Conservation (phyloP, 1,140 invertebrate species). For the Drosophila melanica region DNA sequence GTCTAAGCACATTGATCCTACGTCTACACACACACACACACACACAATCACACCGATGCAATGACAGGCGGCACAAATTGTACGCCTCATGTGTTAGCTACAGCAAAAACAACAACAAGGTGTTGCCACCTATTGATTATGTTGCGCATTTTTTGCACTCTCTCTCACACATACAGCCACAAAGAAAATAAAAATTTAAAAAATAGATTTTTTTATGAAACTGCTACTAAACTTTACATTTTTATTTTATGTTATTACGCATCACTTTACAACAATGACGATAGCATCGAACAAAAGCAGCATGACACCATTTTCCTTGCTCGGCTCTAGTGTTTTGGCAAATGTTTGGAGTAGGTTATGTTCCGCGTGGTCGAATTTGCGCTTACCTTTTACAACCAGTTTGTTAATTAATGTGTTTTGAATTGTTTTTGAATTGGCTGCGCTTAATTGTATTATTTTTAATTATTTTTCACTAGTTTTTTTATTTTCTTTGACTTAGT, state of each 20-base stretch:
- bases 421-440: conserved; percentile 35
- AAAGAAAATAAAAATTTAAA: conserved; percentile 30
- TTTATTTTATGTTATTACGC: conserved; percentile 10
- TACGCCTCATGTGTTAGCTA: conserved; percentile 37
- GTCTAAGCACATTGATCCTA: conserved; percentile 37
- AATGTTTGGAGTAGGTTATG: conserved; percentile 79
- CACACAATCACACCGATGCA: conserved; percentile 6
- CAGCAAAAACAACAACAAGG: conserved; percentile 41
- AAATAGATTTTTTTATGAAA: neutral
- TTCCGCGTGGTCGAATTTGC: conserved; percentile 60
- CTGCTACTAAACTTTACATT: neutral
- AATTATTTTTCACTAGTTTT: conserved; percentile 38
- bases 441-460: conserved; percentile 26
- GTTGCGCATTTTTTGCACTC: conserved; percentile 49
- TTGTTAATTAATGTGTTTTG: conserved; percentile 46
- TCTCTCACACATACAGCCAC: conserved; percentile 30
- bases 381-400: conserved; percentile 69
- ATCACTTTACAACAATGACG: conserved; percentile 32
- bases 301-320: conserved; percentile 67
- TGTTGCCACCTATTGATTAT: conserved; percentile 54
- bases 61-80: conserved; percentile 35
- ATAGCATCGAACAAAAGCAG: conserved; percentile 29
- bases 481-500: conserved; percentile 35
- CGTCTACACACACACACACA: conserved; percentile 6
- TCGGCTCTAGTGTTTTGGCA: conserved; percentile 50